Conservation (phyloP, 2,888 invertebrate genomes). For the Mimachlamys varia region DNA sequence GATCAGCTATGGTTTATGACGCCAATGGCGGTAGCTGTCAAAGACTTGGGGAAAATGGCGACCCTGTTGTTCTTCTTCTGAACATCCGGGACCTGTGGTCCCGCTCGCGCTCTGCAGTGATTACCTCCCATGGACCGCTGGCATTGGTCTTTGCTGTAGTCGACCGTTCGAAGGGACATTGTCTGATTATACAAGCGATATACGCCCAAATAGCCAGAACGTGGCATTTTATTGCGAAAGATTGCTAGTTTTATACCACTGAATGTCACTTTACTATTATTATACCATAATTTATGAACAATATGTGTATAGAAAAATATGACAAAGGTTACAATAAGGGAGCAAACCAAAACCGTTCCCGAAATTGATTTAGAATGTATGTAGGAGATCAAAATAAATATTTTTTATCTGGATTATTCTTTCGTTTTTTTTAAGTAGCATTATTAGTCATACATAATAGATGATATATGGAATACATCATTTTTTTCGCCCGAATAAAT, state of each 20-base stretch:
- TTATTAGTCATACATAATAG: too few species aligned
- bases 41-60: constrained; percentile 17
- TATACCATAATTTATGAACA: background rate
- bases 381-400: too few species aligned
- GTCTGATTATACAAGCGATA: background rate
- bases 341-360: background rate
- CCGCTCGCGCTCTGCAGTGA: constrained; percentile 31
- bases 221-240: background rate
- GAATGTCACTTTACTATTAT: background rate
- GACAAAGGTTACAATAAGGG: background rate
- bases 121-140: constrained; percentile 30
- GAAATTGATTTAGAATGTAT: too few species aligned
- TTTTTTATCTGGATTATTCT: too few species aligned
- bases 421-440: too few species aligned
- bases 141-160: background rate
- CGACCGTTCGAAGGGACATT: constrained; percentile 15
- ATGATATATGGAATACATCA: too few species aligned
- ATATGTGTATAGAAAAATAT: background rate
- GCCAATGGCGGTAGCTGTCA: constrained; percentile 31
- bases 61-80: constrained; percentile 32
- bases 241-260: background rate
- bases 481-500: too few species aligned
- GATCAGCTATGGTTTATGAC: background rate
- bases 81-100: constrained; percentile 18
- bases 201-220: background rate